phyloP scores from a whole-genome alignment of 1,140 invertebrate species.

The Paramacrobiotus metropolitanus region DNA sequence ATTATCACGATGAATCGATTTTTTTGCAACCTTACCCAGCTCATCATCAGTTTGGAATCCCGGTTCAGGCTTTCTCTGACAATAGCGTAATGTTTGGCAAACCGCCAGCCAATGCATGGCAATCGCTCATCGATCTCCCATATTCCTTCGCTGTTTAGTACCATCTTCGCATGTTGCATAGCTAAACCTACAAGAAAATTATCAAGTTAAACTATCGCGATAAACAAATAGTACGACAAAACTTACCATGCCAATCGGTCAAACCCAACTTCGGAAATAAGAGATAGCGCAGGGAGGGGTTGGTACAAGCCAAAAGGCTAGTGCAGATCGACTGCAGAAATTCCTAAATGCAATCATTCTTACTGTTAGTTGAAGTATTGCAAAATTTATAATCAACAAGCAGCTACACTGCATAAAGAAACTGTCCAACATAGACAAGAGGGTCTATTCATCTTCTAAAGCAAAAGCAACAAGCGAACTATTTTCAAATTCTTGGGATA shows the following conservation, averaged over 20 bases:
- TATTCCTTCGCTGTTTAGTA: slow-evolving; percentile 49
- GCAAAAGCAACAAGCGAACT: no score
- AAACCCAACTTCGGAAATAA: background rate
- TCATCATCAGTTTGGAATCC: slow-evolving; percentile 38
- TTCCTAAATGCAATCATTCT: no score
- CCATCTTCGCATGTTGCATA: slow-evolving; percentile 58
- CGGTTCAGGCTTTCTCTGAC: slow-evolving; percentile 28
- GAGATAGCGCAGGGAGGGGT: background rate
- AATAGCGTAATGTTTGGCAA: slow-evolving; percentile 57
- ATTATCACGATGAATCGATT: no score
- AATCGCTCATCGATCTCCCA: slow-evolving; percentile 56
- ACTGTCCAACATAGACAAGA: no score
- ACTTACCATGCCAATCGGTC: slow-evolving; percentile 2
- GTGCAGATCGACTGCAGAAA: background rate
- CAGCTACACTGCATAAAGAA: no score
- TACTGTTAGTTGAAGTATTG: background rate
- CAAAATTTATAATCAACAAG: background rate
- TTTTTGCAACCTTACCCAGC: slow-evolving; percentile 44
- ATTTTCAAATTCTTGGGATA: no score
- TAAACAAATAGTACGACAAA: no score
- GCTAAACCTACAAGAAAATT: slow-evolving; percentile 41
- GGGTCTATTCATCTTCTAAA: no score
- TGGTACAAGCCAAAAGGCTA: background rate
- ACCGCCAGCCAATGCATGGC: slow-evolving; percentile 54
- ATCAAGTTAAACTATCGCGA: no score